Evolutionary conservation across 2,113 vertebrate species (phyloP).

Genomic region (Archilochus colubris): DNA sequence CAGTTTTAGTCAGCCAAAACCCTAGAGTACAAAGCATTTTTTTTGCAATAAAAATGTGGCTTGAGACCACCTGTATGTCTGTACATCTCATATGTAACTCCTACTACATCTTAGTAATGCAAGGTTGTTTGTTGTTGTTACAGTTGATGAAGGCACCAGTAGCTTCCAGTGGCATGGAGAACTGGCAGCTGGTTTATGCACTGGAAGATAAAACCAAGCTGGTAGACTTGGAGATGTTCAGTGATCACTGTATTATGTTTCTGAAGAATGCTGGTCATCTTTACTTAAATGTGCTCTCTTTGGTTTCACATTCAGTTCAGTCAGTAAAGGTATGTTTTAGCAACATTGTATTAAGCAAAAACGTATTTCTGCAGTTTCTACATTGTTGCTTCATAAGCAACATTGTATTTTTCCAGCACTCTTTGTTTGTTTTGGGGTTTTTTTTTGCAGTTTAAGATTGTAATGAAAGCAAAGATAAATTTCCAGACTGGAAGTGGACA

Average conservation of each 20-base stretch:
- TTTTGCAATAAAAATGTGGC: not conserved
- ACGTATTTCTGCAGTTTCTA: not conserved
- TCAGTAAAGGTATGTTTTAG: conserved; percentile 81
- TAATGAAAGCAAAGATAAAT: not conserved
- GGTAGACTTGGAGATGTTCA: conserved; percentile 91
- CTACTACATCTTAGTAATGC: not conserved
- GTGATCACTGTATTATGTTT: conserved; percentile 85
- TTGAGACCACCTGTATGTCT: not conserved
- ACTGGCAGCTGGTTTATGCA: conserved; percentile 85
- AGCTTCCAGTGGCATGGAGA: conserved; percentile 75
- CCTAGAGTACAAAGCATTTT: not conserved
- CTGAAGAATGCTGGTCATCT: conserved; percentile 76
- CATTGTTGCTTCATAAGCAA: not conserved
- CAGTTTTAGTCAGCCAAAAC: not conserved
- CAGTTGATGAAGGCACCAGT: conserved; percentile 87
- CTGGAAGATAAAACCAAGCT: conserved; percentile 78
- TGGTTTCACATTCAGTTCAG: conserved; percentile 74
- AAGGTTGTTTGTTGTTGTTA: not conserved
- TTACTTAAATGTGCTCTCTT: conserved; percentile 80
- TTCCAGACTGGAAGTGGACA: not conserved
- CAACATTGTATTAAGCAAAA: not conserved
- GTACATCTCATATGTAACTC: not conserved
- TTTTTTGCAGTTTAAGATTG: not conserved
- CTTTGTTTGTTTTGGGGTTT: not conserved
- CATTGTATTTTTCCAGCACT: not conserved